Conservation (phyloP, 2,113 vertebrate species). For the Heterochromis multidens region DNA sequence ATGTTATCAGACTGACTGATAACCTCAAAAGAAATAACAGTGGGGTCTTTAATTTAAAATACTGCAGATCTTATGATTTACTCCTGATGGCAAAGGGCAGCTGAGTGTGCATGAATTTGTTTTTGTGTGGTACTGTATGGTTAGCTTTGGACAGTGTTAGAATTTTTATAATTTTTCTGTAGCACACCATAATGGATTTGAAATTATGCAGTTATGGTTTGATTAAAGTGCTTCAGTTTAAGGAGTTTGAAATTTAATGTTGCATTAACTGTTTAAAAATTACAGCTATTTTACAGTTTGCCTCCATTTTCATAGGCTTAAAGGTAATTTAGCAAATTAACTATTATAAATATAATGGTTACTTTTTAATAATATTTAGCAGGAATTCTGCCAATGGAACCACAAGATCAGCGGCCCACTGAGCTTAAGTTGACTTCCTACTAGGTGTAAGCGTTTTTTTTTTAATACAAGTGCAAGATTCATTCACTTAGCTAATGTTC, state of each 20-base stretch:
- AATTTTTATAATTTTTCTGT: background rate
- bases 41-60: background rate
- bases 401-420: background rate
- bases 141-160: background rate
- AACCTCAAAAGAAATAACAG: background rate
- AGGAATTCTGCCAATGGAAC: background rate
- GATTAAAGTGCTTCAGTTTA: background rate
- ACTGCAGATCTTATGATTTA: background rate
- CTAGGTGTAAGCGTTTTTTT: background rate
- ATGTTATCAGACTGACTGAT: background rate
- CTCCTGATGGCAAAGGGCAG: background rate
- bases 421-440: background rate
- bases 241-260: background rate
- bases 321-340: background rate
- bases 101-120: background rate
- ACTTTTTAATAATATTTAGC: background rate
- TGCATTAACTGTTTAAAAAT: background rate
- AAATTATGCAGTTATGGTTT: background rate
- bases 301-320: background rate
- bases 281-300: background rate
- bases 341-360: background rate
- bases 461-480: background rate
- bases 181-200: background rate
- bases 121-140: background rate
- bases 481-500: background rate